phyloP scores from a whole-genome alignment of 2,888 invertebrate genomes.

The Protodeltote pygarga region DNA sequence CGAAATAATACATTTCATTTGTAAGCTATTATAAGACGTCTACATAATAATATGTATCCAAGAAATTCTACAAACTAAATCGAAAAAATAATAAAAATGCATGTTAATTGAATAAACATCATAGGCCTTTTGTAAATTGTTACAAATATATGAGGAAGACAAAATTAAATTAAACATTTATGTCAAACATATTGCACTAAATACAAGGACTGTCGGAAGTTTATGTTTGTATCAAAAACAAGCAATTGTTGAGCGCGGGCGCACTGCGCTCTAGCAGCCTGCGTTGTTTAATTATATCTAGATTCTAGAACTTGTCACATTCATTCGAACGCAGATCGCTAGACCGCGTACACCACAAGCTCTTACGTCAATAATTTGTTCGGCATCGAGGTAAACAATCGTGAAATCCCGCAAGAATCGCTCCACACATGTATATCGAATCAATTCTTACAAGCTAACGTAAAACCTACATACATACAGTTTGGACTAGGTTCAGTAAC shows the following conservation, averaged over 20 bases:
- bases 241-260: neutral
- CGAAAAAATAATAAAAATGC: constrained; percentile 61
- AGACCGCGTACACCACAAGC: no score
- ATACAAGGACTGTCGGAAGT: constrained; percentile 29
- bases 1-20: constrained; percentile 53
- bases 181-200: constrained; percentile 63
- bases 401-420: constrained; percentile 40
- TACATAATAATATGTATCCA: constrained; percentile 53
- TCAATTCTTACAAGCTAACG: constrained; percentile 41
- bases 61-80: constrained; percentile 60
- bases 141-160: constrained; percentile 67
- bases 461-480: constrained; percentile 32
- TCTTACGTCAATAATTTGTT: constrained; percentile 5
- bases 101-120: constrained; percentile 59
- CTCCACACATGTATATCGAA: constrained; percentile 37
- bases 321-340: no score
- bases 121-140: constrained; percentile 66
- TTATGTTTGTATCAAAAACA: constrained; percentile 34
- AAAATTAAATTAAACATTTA: constrained; percentile 56
- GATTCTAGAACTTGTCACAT: no score
- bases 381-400: constrained; percentile 38
- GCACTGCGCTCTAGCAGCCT: neutral
- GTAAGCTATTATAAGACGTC: constrained; percentile 50
- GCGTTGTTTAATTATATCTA: no score
- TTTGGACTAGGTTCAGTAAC: constrained; percentile 43